phyloP scores from a whole-genome alignment of 1,140 invertebrate species.

The Eupeodes corollae region DNA sequence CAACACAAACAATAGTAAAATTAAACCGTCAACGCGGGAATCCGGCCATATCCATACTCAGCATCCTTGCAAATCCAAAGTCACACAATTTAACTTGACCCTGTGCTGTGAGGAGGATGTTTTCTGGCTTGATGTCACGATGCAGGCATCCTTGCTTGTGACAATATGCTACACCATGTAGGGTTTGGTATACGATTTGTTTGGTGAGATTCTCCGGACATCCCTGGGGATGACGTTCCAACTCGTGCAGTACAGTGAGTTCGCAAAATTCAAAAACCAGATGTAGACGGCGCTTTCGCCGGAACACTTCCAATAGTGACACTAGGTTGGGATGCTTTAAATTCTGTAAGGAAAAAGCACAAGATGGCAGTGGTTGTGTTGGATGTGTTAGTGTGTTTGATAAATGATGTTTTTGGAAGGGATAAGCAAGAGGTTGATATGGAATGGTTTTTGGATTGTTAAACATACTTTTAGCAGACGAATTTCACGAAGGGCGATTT shows the following conservation, averaged over 20 bases:
- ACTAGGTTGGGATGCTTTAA: constrained; percentile 97
- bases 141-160: constrained; percentile 95
- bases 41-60: constrained; percentile 57
- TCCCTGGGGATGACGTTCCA: constrained; percentile 80
- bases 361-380: no score
- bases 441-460: background rate
- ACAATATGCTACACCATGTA: constrained; percentile 91
- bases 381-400: background rate
- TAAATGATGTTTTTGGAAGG: background rate
- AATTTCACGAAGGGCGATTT: constrained; percentile 96
- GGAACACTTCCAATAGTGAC: constrained; percentile 95
- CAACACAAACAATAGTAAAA: background rate
- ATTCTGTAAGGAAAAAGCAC: constrained; percentile 54
- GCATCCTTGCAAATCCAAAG: constrained; percentile 95
- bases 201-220: constrained; percentile 80
- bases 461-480: constrained; percentile 82
- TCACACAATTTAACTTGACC: constrained; percentile 96
- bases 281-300: constrained; percentile 90
- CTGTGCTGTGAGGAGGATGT: constrained; percentile 88
- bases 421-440: background rate
- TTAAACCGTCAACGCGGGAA: background rate
- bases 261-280: constrained; percentile 99
- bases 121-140: constrained; percentile 97
- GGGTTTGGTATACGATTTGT: constrained; percentile 89
- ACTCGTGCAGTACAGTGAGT: constrained; percentile 88